These are phyloP conservation scores for Neofelis nebulosa DNA, from an alignment of 2,113 vertebrate species.

Conservation along the genomic window DNA sequence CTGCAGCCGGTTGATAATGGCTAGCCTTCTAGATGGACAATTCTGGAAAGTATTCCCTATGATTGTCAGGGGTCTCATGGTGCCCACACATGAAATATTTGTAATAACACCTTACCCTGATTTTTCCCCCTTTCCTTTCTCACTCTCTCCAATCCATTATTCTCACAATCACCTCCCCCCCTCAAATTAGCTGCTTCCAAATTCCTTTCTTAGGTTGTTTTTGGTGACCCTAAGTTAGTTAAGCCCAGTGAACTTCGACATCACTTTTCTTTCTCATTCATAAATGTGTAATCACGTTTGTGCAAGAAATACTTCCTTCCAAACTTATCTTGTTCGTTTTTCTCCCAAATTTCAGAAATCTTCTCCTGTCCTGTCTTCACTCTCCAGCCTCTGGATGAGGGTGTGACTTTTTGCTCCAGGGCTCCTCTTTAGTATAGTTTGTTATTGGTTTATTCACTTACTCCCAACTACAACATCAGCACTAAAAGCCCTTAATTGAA, in stretches of 20 bases:
- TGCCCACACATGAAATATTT: neutral
- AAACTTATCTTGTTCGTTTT: neutral
- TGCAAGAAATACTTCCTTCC: neutral
- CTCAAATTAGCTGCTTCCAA: rapidly evolving
- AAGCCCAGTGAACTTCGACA: neutral
- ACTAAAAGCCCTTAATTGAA: neutral
- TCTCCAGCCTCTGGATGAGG: too few species aligned
- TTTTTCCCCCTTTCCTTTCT: neutral
- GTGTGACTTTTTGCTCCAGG: neutral
- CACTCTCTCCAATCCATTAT: neutral
- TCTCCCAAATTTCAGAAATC: neutral
- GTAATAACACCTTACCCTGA: rapidly evolving
- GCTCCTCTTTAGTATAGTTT: neutral
- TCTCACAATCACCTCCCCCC: neutral
- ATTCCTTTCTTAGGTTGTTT: neutral
- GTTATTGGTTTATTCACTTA: neutral
- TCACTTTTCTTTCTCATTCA: neutral
- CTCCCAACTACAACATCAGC: neutral
- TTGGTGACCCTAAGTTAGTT: neutral
- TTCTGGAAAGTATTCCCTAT: neutral
- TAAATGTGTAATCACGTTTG: neutral
- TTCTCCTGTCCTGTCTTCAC: neutral
- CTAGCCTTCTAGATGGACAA: neutral
- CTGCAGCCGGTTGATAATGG: neutral
- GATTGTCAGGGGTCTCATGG: neutral